Conservation (phyloP, 2,113 vertebrate genomes). For the Scomber japonicus region DNA sequence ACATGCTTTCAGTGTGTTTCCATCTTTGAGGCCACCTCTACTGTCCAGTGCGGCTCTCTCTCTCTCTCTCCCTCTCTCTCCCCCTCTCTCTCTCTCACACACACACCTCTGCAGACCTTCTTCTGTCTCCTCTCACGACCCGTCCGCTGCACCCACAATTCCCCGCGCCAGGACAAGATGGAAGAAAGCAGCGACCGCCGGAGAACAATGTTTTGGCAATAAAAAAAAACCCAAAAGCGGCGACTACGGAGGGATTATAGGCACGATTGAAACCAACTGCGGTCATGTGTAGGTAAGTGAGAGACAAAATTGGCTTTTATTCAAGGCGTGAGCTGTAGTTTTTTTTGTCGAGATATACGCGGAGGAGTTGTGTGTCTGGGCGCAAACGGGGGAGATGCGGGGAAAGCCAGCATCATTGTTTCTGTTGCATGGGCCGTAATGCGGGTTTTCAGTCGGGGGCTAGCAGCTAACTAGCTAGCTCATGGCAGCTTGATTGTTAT, state of each 20-base stretch:
- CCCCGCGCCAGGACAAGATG: conserved; percentile 88
- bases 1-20: background rate
- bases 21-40: background rate
- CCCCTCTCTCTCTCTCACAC: no score
- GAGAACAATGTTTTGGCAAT: conserved; percentile 90
- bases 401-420: conserved; percentile 86
- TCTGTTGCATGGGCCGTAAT: conserved; percentile 82
- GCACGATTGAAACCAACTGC: conserved; percentile 72
- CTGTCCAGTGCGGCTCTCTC: background rate
- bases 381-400: conserved; percentile 70
- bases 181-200: conserved; percentile 85
- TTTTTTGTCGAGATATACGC: conserved; percentile 55
- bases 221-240: conserved; percentile 79
- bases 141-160: conserved; percentile 87
- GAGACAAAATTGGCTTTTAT: background rate
- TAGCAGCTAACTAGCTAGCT: conserved; percentile 73
- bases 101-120: conserved; percentile 40
- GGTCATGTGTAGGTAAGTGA: conserved; percentile 85
- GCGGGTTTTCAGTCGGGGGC: conserved; percentile 70
- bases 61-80: no score
- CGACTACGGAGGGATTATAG: conserved; percentile 64
- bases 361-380: conserved; percentile 50
- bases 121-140: conserved; percentile 89
- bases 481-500: conserved; percentile 75
- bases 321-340: background rate